A percentile compares a stretch with the other conserved stretches of the same genome.
Evolutionary conservation across 2,888 invertebrate species (phyloP).

Genomic region (Chrysomela aeneicollis): DNA sequence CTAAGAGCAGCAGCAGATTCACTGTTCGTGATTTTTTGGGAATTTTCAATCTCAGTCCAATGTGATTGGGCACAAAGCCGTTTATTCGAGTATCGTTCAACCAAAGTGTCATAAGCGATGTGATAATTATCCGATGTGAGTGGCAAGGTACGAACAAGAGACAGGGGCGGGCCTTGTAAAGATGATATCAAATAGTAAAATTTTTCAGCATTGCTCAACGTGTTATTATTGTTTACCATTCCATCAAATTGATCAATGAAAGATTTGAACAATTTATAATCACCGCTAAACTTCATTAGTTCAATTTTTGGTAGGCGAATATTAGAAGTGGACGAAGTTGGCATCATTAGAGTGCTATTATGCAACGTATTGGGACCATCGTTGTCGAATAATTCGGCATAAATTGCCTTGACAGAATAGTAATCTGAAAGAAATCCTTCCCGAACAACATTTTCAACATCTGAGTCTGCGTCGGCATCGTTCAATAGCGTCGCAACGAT

Average conservation of each 20-base stretch:
- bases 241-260: not conserved
- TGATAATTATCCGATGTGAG: constrained; percentile 7
- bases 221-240: not conserved
- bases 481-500: no score
- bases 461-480: no score
- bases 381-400: no score
- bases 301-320: not conserved
- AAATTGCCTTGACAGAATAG: no score
- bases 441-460: no score
- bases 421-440: no score
- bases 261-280: not conserved
- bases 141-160: no score
- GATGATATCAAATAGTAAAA: not conserved
- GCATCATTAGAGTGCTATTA: no score
- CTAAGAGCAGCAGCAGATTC: not conserved
- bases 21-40: not conserved
- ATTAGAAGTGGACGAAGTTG: not conserved
- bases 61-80: not conserved
- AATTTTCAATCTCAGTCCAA: no score
- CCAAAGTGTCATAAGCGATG: not conserved
- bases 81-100: not conserved
- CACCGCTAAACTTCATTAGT: not conserved
- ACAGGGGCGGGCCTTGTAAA: not conserved
- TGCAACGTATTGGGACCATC: no score
- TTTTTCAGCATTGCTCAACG: not conserved